Percentiles rank a stretch among this genome's conserved stretches.
Evolutionary conservation across 1,140 invertebrate species (phyloP).

Genomic region (Bicyclus anynana): DNA sequence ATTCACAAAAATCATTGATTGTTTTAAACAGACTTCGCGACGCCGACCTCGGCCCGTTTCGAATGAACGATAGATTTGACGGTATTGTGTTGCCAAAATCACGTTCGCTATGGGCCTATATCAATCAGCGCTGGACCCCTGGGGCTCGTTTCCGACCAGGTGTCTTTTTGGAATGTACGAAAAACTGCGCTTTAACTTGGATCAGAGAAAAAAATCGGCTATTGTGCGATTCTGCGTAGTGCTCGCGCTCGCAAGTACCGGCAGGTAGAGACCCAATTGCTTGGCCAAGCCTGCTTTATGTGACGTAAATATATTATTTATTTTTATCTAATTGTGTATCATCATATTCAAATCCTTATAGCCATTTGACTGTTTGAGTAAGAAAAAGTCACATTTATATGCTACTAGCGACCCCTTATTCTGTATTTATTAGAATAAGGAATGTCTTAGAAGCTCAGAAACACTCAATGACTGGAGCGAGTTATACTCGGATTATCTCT

Average conservation of each 20-base stretch:
- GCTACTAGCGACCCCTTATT: too few relatives aligned
- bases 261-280: conserved; percentile 4
- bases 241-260: conserved; percentile 37
- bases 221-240: conserved; percentile 70
- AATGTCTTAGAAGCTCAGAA: too few relatives aligned
- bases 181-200: conserved; percentile 62
- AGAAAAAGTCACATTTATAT: too few relatives aligned
- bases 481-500: too few relatives aligned
- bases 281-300: background rate
- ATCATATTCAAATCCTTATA: too few relatives aligned
- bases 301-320: too few relatives aligned
- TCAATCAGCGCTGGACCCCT: conserved; percentile 70
- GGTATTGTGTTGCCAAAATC: conserved; percentile 62
- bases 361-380: too few relatives aligned
- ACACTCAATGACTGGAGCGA: too few relatives aligned
- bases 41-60: conserved; percentile 56
- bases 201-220: conserved; percentile 53
- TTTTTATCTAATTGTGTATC: too few relatives aligned
- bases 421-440: too few relatives aligned
- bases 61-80: conserved; percentile 50
- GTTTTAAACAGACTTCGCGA: conserved; percentile 73
- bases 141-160: conserved; percentile 74
- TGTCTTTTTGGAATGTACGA: conserved; percentile 73
- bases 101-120: conserved; percentile 55
- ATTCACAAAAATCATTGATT: conserved; percentile 74